These are phyloP conservation scores for Anguilla pacifica DNA, from an alignment of 2,797 vertebrate genomes.

Conservation along the genomic window DNA sequence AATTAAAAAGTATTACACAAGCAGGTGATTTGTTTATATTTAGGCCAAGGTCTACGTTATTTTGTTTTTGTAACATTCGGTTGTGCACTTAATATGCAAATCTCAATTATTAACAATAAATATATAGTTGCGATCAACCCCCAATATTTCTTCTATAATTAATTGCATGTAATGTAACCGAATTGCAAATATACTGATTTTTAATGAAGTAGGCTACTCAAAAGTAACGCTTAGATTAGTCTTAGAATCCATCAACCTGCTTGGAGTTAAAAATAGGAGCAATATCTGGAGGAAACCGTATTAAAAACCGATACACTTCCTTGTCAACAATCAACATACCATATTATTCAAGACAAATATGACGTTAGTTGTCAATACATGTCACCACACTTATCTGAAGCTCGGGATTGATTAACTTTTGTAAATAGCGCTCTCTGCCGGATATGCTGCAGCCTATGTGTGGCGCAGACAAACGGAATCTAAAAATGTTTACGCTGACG, in stretches of 20 bases:
- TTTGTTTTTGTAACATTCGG: not conserved
- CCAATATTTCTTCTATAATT: not conserved
- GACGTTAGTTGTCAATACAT: not conserved
- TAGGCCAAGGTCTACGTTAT: not conserved
- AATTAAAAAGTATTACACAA: not conserved
- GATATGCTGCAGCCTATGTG: not conserved
- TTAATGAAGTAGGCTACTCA: not conserved
- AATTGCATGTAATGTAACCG: not conserved
- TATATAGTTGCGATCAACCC: not conserved
- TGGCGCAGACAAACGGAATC: not conserved
- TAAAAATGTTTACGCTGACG: not conserved
- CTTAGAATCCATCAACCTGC: not conserved
- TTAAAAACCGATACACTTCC: not conserved
- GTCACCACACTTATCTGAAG: not conserved
- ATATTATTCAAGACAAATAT: not conserved
- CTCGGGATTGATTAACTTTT: not conserved
- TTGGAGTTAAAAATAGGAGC: not conserved
- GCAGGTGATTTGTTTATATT: not conserved
- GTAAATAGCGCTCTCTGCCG: slow-evolving; percentile 23
- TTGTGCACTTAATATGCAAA: not conserved
- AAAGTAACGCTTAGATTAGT: not conserved
- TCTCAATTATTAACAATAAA: not conserved
- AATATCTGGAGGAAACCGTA: not conserved
- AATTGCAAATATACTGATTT: not conserved
- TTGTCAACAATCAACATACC: not conserved